Evolutionary conservation across 2,888 invertebrate genomes (phyloP), one percentile per base, ranked within the genome.

Genomic region (Pherbina coryleti): DNA sequence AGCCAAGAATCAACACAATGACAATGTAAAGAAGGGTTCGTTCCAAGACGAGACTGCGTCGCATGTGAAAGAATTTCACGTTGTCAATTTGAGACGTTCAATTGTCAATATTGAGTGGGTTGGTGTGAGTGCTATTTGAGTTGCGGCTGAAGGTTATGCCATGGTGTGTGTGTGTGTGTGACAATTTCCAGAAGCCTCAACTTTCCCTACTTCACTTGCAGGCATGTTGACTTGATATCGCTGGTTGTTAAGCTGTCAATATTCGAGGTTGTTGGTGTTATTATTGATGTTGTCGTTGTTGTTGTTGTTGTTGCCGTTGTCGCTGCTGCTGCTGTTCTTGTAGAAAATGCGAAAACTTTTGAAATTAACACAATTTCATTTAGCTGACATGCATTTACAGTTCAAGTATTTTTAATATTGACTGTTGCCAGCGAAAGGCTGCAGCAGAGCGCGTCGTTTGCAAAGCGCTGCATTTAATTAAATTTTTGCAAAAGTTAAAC

Each of bases 31-130:
- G 60, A 28, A 44, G 44, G 44, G 60, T 60, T 60, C 60, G 44
- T 44, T 44, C 44, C 44, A 44, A 44, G 44, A 7, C 22, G 60
- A 60, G 60, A 17, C 60, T 25, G 60, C 60, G 31, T n/a, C 14
- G 37, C n/a, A 66, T 28, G 64, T 31, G 19, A 66, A 66, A 66
- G 28, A 66, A 66, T 66, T 66, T 37, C 25, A 66, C 64, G 64
- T 66, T 66, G 64, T 66, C 34, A 66, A 66, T 66, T 66, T 31
- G 14, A 66, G 34, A 66, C 34, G 64, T 34, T 66, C 64, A 37
- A 28, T 31, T 28, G 31, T 34, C 64, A 34, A 34, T 34, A 14
- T 31, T 66, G 11, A 66, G n/a, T 34, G 31, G 64, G 64, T 28
- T n/a, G 19, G 19, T 31, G 31, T 14, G 31, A 19, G 31, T 28